Conservation (phyloP, 2,797 vertebrate species). For the Fistularia tabacaria region DNA sequence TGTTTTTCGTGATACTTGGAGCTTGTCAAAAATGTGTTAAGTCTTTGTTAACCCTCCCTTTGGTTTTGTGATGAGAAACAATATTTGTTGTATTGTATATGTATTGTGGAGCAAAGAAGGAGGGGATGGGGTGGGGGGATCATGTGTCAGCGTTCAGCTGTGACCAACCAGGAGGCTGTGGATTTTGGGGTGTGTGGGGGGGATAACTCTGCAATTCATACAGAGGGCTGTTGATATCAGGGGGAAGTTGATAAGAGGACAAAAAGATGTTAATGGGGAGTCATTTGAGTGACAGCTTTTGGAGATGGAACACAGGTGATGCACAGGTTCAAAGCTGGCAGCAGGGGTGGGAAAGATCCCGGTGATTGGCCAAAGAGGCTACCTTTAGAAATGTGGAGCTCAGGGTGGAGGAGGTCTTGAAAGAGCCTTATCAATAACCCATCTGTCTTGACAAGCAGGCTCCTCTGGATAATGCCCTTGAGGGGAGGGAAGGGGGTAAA, state of each 20-base stretch:
- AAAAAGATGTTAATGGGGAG: constrained; percentile 10
- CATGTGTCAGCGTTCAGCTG: constrained; percentile 45
- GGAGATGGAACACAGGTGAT: constrained; percentile 6
- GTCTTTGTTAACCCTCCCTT: constrained; percentile 34
- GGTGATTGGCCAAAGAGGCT: constrained; percentile 29
- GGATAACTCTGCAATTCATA: neutral
- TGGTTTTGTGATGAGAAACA: constrained; percentile 40
- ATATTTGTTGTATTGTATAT: no score
- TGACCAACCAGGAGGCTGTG: constrained; percentile 23
- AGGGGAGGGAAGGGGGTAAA: constrained; percentile 35
- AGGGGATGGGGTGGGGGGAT: constrained; percentile 26
- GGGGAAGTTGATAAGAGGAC: constrained; percentile 24
- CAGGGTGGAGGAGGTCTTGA: constrained; percentile 30
- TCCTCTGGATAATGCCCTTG: constrained; percentile 55
- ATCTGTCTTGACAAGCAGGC: constrained; percentile 68
- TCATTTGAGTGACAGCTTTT: constrained; percentile 18
- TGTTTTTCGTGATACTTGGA: constrained; percentile 34
- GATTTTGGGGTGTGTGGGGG: constrained; percentile 3
- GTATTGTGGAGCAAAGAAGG: no score
- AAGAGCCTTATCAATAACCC: constrained; percentile 63
- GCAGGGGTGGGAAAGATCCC: constrained; percentile 39
- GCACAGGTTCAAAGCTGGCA: constrained; percentile 39
- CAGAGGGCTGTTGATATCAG: constrained; percentile 14
- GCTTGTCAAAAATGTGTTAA: constrained; percentile 29
- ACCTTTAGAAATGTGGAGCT: constrained; percentile 1